Evolutionary conservation across 2,888 invertebrate genomes (phyloP).

Genomic region (Drosophila fulvimacula): DNA sequence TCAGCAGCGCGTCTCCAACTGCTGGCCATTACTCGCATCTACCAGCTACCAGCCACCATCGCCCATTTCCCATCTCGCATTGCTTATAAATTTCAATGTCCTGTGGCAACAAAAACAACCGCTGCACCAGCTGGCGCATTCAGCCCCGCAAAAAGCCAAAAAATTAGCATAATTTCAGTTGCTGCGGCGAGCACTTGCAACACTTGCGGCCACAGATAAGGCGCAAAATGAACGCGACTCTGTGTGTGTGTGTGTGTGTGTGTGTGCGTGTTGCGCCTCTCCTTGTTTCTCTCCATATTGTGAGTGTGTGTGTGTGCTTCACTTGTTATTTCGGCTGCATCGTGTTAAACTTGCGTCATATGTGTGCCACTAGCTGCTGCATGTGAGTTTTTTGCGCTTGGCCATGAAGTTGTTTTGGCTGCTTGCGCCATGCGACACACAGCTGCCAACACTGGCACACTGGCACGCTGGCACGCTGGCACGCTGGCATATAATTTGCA

Average conservation of each 20-base stretch:
- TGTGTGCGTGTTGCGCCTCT: slow-evolving; percentile 15
- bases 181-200: slow-evolving; percentile 54
- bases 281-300: background rate
- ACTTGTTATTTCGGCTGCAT: slow-evolving; percentile 57
- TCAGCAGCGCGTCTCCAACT: slow-evolving; percentile 48
- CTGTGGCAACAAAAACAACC: slow-evolving; percentile 42
- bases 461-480: slow-evolving; percentile 12
- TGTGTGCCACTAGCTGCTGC: slow-evolving; percentile 16
- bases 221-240: slow-evolving; percentile 70
- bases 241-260: slow-evolving; percentile 18
- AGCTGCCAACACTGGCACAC: slow-evolving; percentile 20
- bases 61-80: slow-evolving; percentile 31
- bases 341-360: slow-evolving; percentile 60
- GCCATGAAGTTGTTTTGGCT: slow-evolving; percentile 48
- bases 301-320: slow-evolving; percentile 22
- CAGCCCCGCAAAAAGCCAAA: slow-evolving; percentile 71
- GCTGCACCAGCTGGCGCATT: slow-evolving; percentile 42
- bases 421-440: slow-evolving; percentile 40
- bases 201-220: slow-evolving; percentile 74
- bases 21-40: slow-evolving; percentile 41
- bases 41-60: slow-evolving; percentile 12
- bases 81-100: slow-evolving; percentile 58
- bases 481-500: slow-evolving; percentile 57
- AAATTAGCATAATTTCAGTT: slow-evolving; percentile 77
- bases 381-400: slow-evolving; percentile 42